These are phyloP conservation scores for Nomada lathburiana DNA, from an alignment of 2,888 invertebrate genomes.

Conservation along the genomic window DNA sequence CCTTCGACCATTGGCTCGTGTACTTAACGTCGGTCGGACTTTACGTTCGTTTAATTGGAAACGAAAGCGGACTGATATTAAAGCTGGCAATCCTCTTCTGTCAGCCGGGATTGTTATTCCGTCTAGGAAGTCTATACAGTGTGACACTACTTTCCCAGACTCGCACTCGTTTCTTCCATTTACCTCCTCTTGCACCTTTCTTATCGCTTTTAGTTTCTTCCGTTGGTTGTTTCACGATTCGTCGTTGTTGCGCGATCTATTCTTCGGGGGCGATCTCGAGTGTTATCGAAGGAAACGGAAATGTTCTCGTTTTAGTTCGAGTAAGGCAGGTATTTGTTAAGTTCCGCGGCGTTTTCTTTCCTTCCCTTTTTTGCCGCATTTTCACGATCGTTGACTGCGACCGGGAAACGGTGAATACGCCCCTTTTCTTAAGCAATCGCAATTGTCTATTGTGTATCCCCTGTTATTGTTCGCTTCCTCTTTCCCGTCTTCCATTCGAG, in stretches of 20 bases:
- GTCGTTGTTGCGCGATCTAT: not conserved
- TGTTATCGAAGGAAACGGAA: slow-evolving; percentile 15
- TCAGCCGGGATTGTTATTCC: slow-evolving; percentile 39
- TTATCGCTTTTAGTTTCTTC: not conserved
- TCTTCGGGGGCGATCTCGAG: too few species aligned
- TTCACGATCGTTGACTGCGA: not conserved
- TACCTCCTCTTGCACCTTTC: not conserved
- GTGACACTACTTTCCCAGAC: too few species aligned
- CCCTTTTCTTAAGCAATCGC: not conserved
- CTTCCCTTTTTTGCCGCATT: not conserved
- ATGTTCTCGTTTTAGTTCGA: slow-evolving; percentile 18
- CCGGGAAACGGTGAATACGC: not conserved
- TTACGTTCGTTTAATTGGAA: slow-evolving; percentile 43
- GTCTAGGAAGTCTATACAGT: not conserved
- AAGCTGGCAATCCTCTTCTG: slow-evolving; percentile 41
- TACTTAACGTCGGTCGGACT: slow-evolving; percentile 30
- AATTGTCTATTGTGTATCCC: not conserved
- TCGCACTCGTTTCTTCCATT: not conserved
- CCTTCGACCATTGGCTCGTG: not conserved
- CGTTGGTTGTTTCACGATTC: not conserved
- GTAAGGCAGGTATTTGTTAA: slow-evolving; percentile 25
- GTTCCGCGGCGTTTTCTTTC: not conserved
- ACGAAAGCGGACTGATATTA: slow-evolving; percentile 42
- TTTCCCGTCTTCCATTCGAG: not conserved
- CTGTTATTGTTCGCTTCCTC: not conserved